Conservation (phyloP, 2,888 invertebrate genomes). For the Trypoxylon attenuatum region DNA sequence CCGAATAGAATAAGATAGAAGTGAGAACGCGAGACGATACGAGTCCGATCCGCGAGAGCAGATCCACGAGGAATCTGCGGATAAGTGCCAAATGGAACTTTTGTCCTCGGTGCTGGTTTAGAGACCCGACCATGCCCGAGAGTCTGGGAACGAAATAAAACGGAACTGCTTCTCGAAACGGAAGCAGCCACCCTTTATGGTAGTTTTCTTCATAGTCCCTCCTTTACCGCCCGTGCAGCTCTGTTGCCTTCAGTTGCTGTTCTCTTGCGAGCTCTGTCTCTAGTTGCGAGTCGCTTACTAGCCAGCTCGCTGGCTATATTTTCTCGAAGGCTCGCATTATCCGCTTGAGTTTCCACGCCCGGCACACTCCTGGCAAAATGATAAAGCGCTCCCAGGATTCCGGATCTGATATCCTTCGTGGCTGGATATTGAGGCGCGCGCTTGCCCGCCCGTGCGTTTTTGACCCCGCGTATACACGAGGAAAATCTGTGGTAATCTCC, state of each 20-base stretch:
- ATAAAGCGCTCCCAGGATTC: conserved; percentile 46
- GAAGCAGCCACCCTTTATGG: conserved; percentile 36
- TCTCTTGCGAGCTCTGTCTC: not conserved
- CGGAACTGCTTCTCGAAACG: conserved; percentile 37
- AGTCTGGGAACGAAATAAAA: conserved; percentile 40
- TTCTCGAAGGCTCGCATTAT: conserved; percentile 49
- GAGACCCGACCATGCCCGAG: no score
- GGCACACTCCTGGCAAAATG: conserved; percentile 42
- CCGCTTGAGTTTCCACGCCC: conserved; percentile 44
- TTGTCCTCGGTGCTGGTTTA: no score
- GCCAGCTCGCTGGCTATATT: conserved; percentile 36
- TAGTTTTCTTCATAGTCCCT: no score
- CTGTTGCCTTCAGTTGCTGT: not conserved
- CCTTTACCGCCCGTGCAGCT: not conserved
- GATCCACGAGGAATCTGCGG: no score
- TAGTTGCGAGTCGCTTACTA: conserved; percentile 17
- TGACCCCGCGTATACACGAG: conserved; percentile 16
- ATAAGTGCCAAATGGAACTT: conserved; percentile 62
- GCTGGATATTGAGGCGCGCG: conserved; percentile 40
- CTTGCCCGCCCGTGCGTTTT: conserved; percentile 20
- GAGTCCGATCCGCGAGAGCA: no score
- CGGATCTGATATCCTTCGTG: conserved; percentile 46
- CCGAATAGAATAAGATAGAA: not conserved
- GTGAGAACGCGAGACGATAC: not conserved
- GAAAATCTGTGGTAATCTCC: conserved; percentile 25